Base-by-base conservation (phyloP, 2,113 vertebrate species). In the Leucosticte australis region DNA sequence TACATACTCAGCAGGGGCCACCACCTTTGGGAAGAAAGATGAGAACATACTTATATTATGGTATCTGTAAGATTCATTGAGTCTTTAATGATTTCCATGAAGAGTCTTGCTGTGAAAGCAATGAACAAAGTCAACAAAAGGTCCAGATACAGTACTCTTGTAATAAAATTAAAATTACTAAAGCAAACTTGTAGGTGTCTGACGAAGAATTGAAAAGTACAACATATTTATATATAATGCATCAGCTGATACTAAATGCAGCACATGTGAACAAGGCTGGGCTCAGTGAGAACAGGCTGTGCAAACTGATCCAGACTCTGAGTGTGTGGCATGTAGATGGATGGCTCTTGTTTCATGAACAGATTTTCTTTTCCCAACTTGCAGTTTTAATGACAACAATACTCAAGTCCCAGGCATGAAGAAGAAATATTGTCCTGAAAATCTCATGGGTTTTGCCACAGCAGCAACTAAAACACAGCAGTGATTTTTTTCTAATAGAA, bases 161-260 rank as follows among this genome's bases (percentile, higher is more conserved):
- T 83, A 95, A 96, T 95, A 97, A 97, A 97, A 97, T 95, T 93
- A 91, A 95, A 97, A 97, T 97, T 93, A 91, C 91, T 84, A 97
- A 96, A 97, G 94, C 73, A 97, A 98, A 96, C 70, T 68, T 70
- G 52, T 46, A 75, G 91, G 74, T 94, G 91, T 96, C 94, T 96
- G 95, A 96, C 83, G 96, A 97, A 95, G 60, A 94, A 95, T 37
- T 3, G 52, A 92, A 81, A 91, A 96, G 95, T 62, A 80, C 65
- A 92, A 89, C n/a, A 27, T 69, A 55, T 94, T 82, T 89, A 22
- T 59, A n/a, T 57, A 50, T 57, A 46, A 67, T 44, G 74, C 89
- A 46, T 82, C 89, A 97, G 78, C 81, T 80, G 93, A 95, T 88
- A 79, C 68, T 79, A 89, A 55, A 75, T 67, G 88, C 70, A 95